Conservation (phyloP, 1,140 invertebrate genomes). For the Zaprionus africanus region DNA sequence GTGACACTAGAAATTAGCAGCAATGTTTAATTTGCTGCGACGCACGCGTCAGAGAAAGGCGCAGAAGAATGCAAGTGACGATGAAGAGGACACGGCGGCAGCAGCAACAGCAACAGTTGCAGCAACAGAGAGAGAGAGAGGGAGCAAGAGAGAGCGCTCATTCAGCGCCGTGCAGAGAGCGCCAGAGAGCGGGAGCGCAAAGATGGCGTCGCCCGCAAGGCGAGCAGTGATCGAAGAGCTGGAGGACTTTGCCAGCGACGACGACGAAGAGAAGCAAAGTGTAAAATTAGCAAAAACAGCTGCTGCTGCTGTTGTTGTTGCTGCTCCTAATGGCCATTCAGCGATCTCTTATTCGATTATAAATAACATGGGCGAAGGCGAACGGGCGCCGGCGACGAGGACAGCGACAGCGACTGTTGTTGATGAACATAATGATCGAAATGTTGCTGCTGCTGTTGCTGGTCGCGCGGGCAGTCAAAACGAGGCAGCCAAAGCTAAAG, state of each 20-base stretch:
- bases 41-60: conserved; percentile 67
- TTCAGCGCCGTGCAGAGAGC: conserved; percentile 32
- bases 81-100: conserved; percentile 46
- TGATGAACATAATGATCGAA: conserved; percentile 65
- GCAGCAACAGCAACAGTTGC: conserved; percentile 15
- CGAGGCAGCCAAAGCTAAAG: conserved; percentile 72
- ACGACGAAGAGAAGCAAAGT: conserved; percentile 47
- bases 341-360: conserved; percentile 68
- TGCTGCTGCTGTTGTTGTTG: conserved; percentile 41
- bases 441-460: conserved; percentile 46
- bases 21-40: conserved; percentile 75
- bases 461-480: conserved; percentile 68
- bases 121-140: conserved; percentile 27
- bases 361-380: conserved; percentile 70
- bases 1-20: conserved; percentile 29
- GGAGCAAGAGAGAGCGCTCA: not conserved
- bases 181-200: conserved; percentile 1
- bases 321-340: conserved; percentile 56
- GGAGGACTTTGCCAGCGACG: conserved; percentile 72
- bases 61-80: conserved; percentile 62
- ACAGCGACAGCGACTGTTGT: conserved; percentile 43
- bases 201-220: conserved; percentile 24
- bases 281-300: conserved; percentile 82
- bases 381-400: conserved; percentile 16
- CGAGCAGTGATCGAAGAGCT: conserved; percentile 76